Percentiles rank a stretch among this genome's conserved stretches.
phyloP scores from a whole-genome alignment of 2,797 vertebrate genomes.

The Acanthopagrus latus region DNA sequence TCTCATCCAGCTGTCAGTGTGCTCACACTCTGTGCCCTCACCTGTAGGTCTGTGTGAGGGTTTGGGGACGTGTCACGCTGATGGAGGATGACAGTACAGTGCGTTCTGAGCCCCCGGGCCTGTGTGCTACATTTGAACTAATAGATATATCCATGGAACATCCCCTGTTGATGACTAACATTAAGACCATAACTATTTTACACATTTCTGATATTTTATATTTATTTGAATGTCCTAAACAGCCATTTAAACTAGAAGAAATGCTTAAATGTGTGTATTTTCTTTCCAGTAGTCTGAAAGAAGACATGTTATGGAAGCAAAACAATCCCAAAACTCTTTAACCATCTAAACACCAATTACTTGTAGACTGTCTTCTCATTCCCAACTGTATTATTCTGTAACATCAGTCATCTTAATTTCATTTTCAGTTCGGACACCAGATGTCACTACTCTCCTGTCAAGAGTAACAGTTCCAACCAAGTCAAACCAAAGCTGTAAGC shows the following conservation, averaged over 20 bases:
- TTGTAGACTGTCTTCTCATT: not conserved
- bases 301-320: no score
- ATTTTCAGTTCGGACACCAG: constrained; percentile 53
- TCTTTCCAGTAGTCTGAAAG: no score
- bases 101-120: not conserved
- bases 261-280: no score
- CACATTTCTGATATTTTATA: no score
- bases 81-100: not conserved
- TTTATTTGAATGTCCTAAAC: no score
- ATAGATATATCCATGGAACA: no score
- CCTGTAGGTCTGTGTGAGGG: not conserved
- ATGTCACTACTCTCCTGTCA: constrained; percentile 46
- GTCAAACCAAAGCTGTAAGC: not conserved
- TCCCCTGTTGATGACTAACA: no score
- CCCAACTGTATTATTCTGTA: not conserved
- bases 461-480: not conserved
- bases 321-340: not conserved
- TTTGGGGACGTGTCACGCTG: not conserved
- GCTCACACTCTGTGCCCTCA: not conserved
- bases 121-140: no score
- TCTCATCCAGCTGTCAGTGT: not conserved
- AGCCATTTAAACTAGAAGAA: no score
- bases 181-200: no score
- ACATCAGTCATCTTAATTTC: not conserved
- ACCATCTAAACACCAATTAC: not conserved